These are phyloP conservation scores for Philereme vetulata DNA, from an alignment of 2,888 invertebrate species.

Conservation along the genomic window DNA sequence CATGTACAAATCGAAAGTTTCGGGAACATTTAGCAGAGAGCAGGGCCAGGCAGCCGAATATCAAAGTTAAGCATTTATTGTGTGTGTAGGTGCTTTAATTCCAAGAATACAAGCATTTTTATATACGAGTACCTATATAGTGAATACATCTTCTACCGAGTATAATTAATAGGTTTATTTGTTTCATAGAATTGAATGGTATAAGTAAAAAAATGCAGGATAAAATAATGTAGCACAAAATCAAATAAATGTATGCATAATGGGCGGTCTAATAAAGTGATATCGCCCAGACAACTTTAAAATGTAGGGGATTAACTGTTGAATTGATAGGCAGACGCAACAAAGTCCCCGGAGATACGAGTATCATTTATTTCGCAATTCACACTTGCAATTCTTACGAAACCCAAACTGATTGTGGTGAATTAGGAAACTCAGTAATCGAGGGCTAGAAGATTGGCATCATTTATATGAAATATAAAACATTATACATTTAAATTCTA, in stretches of 20 bases:
- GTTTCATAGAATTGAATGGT: not conserved
- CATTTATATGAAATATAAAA: slow-evolving; percentile 10
- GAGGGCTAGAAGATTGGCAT: slow-evolving; percentile 32
- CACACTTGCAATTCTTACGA: slow-evolving; percentile 27
- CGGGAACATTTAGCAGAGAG: no score
- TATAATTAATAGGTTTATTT: not conserved
- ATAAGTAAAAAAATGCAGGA: not conserved
- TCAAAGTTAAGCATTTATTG: slow-evolving; percentile 27
- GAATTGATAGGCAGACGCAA: not conserved
- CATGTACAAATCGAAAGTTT: no score
- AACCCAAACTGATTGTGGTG: slow-evolving; percentile 54
- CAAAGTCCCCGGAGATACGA: slow-evolving; percentile 15
- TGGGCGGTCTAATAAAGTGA: no score
- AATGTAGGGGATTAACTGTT: no score
- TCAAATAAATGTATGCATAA: no score
- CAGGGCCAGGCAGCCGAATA: not conserved
- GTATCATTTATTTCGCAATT: not conserved
- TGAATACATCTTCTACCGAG: slow-evolving; percentile 25
- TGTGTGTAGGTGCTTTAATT: slow-evolving; percentile 16
- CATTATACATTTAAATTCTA: no score
- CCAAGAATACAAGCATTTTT: slow-evolving; percentile 33
- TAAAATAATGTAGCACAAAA: no score
- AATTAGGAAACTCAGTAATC: slow-evolving; percentile 38
- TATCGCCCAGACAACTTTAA: no score
- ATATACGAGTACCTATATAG: slow-evolving; percentile 18